These are phyloP conservation scores for Electrona antarctica DNA, from an alignment of 2,113 vertebrate genomes.

Conservation along the genomic window DNA sequence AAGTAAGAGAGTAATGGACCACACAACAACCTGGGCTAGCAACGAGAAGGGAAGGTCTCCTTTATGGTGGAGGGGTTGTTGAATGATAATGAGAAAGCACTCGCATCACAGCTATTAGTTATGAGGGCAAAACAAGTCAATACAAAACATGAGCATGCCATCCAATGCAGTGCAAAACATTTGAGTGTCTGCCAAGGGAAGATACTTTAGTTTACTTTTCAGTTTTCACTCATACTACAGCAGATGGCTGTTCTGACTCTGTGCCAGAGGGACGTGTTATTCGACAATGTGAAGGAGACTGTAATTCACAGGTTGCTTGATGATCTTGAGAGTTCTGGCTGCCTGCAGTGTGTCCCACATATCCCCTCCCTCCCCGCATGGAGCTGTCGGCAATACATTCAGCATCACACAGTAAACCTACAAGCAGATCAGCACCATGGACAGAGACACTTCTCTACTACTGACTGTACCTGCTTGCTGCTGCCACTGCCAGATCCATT, in stretches of 20 bases:
- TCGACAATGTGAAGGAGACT: slow-evolving; percentile 19
- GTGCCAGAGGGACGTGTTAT: slow-evolving; percentile 39
- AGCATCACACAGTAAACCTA: background rate
- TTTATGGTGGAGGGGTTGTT: too few relatives aligned
- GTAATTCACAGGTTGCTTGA: slow-evolving; percentile 3
- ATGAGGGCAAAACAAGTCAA: background rate
- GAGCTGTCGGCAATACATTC: too few relatives aligned
- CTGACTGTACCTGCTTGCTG: too few relatives aligned
- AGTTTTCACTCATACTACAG: slow-evolving; percentile 23
- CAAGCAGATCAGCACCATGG: background rate
- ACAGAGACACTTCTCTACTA: background rate
- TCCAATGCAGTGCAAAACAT: slow-evolving; percentile 21
- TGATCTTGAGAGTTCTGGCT: too few relatives aligned
- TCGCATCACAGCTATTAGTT: too few relatives aligned
- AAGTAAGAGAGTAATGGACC: slow-evolving; percentile 4
- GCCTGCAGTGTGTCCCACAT: too few relatives aligned
- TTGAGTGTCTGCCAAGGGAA: slow-evolving; percentile 31
- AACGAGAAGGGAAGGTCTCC: background rate
- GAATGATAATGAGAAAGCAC: too few relatives aligned
- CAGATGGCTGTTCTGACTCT: slow-evolving; percentile 54
- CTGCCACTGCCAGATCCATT: too few relatives aligned
- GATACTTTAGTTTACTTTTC: slow-evolving; percentile 15
- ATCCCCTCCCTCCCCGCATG: too few relatives aligned
- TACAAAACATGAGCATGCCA: slow-evolving; percentile 27
- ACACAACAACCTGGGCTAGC: background rate